Percentiles rank a stretch among this genome's conserved stretches.
These are phyloP conservation scores for Synergus japonicus DNA, from an alignment of 2,888 invertebrate species.

Conservation along the genomic window DNA sequence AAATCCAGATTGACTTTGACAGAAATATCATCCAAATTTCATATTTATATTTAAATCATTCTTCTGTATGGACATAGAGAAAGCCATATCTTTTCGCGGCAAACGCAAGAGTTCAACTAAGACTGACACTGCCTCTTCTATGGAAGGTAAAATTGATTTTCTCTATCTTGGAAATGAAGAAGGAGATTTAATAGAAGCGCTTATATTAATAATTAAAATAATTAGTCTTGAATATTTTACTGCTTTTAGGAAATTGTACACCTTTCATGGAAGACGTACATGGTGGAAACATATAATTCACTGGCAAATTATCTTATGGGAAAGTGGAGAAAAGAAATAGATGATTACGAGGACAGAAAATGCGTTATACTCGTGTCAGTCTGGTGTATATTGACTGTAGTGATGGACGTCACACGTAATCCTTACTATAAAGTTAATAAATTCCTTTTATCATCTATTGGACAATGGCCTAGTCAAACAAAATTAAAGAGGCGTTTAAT, in stretches of 20 bases:
- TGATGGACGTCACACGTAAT: background rate
- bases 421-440: background rate
- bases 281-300: background rate
- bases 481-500: background rate
- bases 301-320: background rate
- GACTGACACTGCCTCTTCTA: background rate
- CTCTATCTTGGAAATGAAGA: background rate
- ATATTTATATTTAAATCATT: too few relatives aligned
- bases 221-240: slow-evolving; percentile 4
- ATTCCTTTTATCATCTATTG: background rate
- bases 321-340: background rate
- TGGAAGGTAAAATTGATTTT: slow-evolving; percentile 2
- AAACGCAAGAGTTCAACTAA: background rate
- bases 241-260: background rate
- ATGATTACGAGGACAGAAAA: background rate
- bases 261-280: background rate
- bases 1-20: too few relatives aligned
- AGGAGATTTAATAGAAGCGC: background rate
- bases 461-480: slow-evolving; percentile 9
- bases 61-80: too few relatives aligned
- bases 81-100: background rate
- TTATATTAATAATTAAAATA: background rate
- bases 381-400: background rate
- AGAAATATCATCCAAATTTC: too few relatives aligned
- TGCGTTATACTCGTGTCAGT: background rate